Percentiles rank a stretch among this genome's conserved stretches.
Conservation (phyloP, 2,888 invertebrate species). For the Cecidostiba fungosa region DNA sequence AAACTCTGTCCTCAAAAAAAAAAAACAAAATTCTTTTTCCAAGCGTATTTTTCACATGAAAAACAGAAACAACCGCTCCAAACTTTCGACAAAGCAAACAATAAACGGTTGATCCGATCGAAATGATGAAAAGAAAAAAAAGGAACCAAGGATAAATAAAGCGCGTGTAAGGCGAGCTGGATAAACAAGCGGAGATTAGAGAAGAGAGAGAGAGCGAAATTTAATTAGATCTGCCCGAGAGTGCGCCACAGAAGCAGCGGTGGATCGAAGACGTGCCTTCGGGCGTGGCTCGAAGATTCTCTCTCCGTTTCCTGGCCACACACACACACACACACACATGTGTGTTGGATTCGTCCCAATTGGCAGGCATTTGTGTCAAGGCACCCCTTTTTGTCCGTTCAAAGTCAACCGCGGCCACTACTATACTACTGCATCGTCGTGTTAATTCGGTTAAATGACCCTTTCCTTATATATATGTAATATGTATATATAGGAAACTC, state of each 20-base stretch:
- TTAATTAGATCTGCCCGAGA: slow-evolving; percentile 40
- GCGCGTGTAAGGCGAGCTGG: not conserved
- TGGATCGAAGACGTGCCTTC: slow-evolving; percentile 37
- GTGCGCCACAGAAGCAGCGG: not conserved
- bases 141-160: not conserved
- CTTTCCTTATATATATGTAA: not conserved
- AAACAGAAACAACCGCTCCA: not conserved
- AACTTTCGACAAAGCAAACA: not conserved
- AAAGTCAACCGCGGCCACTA: not conserved
- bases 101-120: slow-evolving; percentile 4
- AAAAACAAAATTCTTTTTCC: no score
- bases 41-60: not conserved
- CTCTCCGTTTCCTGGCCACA: not conserved
- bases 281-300: slow-evolving; percentile 46
- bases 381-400: slow-evolving; percentile 24
- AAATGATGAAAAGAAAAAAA: not conserved
- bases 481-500: no score
- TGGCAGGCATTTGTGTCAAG: slow-evolving; percentile 54
- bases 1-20: not conserved
- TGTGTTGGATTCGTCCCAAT: slow-evolving; percentile 52
- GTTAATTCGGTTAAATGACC: slow-evolving; percentile 50
- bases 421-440: not conserved
- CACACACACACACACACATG: not conserved
- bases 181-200: slow-evolving; percentile 40
- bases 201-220: slow-evolving; percentile 33